Conservation (phyloP, 2,888 invertebrate genomes). For the Cataglyphis cursor region DNA sequence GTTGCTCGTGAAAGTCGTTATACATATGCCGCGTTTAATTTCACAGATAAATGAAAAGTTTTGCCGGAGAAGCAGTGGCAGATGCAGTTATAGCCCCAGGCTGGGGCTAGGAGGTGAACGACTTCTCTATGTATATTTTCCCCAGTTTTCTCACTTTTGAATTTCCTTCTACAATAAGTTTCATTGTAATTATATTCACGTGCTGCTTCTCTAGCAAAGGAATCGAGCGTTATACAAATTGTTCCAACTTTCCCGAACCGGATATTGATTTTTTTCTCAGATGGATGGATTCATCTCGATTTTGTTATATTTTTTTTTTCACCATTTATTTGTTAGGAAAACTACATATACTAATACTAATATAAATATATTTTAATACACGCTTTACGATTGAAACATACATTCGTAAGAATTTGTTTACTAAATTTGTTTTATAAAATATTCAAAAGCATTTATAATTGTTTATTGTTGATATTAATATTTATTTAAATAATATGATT, state of each 20-base stretch:
- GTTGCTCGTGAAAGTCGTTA: conserved; percentile 43
- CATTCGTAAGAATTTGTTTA: not conserved
- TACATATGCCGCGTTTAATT: conserved; percentile 68
- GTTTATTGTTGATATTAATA: conserved; percentile 12
- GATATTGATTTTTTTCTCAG: conserved; percentile 10
- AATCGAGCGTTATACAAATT: conserved; percentile 27
- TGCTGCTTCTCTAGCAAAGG: not conserved
- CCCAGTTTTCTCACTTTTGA: conserved; percentile 49
- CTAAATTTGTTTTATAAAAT: not conserved
- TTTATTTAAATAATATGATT: not conserved
- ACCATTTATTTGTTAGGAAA: not conserved
- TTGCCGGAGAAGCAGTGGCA: conserved; percentile 42
- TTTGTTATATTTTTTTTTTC: not conserved
- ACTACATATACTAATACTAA: not conserved
- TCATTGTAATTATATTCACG: not conserved
- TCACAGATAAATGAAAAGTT: conserved; percentile 73
- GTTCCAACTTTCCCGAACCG: not conserved
- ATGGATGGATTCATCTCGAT: not conserved
- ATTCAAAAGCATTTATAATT: not conserved
- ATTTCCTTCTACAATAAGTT: conserved; percentile 33
- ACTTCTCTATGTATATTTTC: conserved; percentile 54
- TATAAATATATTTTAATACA: conserved; percentile 8
- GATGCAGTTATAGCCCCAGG: conserved; percentile 53
- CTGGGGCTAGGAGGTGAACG: conserved; percentile 33
- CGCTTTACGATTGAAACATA: not conserved